Conservation (phyloP, 2,113 vertebrate species). For the Pantherophis guttatus region DNA sequence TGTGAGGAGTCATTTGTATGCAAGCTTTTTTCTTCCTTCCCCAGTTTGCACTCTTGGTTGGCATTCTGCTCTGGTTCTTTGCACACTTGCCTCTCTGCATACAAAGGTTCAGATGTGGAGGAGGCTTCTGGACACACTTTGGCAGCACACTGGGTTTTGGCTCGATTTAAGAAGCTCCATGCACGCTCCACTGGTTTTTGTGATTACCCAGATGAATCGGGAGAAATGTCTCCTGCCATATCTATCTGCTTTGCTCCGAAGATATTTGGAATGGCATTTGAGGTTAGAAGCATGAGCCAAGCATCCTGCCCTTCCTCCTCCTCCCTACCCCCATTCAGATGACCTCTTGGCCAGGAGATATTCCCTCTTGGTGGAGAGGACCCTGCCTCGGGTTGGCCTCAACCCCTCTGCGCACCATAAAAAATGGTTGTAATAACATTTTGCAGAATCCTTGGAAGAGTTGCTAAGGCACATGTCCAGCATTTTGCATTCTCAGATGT, state of each 20-base stretch:
- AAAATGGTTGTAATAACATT: background rate
- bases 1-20: background rate
- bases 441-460: background rate
- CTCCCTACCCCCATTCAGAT: background rate
- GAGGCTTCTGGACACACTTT: background rate
- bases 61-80: background rate
- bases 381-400: background rate
- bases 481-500: background rate
- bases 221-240: background rate
- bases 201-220: background rate
- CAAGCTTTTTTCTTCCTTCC: background rate
- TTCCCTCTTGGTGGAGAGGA: background rate
- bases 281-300: background rate
- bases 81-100: background rate
- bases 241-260: background rate
- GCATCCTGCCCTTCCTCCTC: background rate
- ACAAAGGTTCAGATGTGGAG: background rate
- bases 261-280: background rate
- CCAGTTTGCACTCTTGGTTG: background rate
- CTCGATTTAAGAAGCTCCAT: background rate
- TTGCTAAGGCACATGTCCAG: background rate
- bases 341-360: background rate
- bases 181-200: too few species aligned
- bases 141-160: too few species aligned
- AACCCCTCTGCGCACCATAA: background rate